phyloP scores from a whole-genome alignment of 2,888 invertebrate species.

The Watsonalla cultraria region DNA sequence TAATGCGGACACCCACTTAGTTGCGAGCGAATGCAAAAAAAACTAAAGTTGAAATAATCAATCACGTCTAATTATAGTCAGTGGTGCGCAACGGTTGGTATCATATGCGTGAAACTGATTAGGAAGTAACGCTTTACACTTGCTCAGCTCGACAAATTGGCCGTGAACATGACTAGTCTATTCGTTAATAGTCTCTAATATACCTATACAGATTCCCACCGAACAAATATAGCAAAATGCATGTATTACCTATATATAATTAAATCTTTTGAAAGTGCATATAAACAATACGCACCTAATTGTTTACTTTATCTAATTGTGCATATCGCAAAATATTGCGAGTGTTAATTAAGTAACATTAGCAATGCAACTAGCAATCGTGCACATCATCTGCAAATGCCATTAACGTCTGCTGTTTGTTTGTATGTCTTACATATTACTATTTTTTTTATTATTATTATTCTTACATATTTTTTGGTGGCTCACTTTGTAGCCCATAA shows the following conservation, averaged over 20 bases:
- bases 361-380: background rate
- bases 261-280: no score
- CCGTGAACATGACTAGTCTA: conserved; percentile 6
- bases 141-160: conserved; percentile 9
- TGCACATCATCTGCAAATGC: background rate
- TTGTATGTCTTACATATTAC: no score
- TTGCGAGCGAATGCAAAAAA: conserved; percentile 27
- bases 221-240: background rate
- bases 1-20: conserved; percentile 33
- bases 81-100: conserved; percentile 17
- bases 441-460: no score
- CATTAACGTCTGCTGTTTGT: background rate
- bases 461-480: no score
- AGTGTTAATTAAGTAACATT: background rate
- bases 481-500: no score
- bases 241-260: no score
- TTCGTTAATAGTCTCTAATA: conserved; percentile 1
- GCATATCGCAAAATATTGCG: background rate
- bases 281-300: background rate
- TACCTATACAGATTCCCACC: background rate
- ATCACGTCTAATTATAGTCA: conserved; percentile 36
- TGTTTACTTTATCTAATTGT: background rate
- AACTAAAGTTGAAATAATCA: conserved; percentile 36
- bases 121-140: conserved; percentile 21
- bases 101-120: conserved; percentile 21